Conservation (phyloP, 2,113 vertebrate genomes). For the Pterophyllum scalare region DNA sequence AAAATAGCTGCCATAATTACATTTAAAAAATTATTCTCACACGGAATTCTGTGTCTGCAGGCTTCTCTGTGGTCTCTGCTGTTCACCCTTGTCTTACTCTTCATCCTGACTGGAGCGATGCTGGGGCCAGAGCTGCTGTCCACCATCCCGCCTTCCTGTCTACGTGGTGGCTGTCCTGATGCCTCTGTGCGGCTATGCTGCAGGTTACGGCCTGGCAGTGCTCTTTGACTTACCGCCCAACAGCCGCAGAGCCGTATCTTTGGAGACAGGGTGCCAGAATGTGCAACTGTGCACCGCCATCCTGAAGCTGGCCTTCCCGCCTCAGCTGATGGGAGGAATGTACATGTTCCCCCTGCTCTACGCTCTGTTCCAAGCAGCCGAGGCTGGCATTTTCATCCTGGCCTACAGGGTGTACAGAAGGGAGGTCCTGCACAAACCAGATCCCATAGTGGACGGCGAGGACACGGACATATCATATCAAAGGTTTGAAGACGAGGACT, state of each 20-base stretch:
- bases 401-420: constrained; percentile 89
- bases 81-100: constrained; percentile 91
- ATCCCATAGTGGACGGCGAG: constrained; percentile 81
- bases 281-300: constrained; percentile 98
- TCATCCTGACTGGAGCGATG: constrained; percentile 95
- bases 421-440: constrained; percentile 86
- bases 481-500: constrained; percentile 92
- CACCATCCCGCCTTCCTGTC: constrained; percentile 89
- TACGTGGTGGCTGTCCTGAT: constrained; percentile 93
- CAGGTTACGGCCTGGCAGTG: constrained; percentile 90
- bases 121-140: constrained; percentile 92
- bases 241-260: constrained; percentile 89
- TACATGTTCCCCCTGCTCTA: constrained; percentile 98
- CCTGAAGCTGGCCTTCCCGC: constrained; percentile 94
- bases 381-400: constrained; percentile 93
- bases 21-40: not conserved
- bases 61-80: constrained; percentile 95
- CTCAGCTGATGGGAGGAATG: constrained; percentile 91
- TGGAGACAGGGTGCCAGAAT: constrained; percentile 98
- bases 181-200: constrained; percentile 90
- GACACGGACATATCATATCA: constrained; percentile 92
- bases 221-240: constrained; percentile 90
- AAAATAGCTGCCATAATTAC: not conserved
- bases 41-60: constrained; percentile 70
- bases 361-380: constrained; percentile 93